These are phyloP conservation scores for Chloropsis cyanopogon DNA, from an alignment of 2,113 vertebrate genomes.

Conservation along the genomic window DNA sequence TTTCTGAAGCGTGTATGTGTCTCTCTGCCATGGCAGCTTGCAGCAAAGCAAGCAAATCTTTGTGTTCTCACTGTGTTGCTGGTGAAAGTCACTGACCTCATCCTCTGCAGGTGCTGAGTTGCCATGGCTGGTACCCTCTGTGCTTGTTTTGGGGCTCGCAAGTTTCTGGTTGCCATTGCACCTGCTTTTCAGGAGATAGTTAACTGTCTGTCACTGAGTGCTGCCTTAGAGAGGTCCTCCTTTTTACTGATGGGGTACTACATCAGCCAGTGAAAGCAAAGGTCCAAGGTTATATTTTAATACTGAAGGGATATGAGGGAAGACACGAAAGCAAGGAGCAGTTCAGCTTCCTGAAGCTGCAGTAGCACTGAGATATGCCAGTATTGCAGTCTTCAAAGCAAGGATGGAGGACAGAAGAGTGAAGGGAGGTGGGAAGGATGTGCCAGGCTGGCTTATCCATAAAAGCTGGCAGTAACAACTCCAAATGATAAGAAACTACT, in stretches of 20 bases:
- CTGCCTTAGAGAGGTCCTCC: not conserved
- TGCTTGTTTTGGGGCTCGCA: not conserved
- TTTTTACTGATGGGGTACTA: not conserved
- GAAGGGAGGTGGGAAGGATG: not conserved
- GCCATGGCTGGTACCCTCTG: not conserved
- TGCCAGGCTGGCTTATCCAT: not conserved
- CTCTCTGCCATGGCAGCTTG: not conserved
- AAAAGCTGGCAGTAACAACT: not conserved
- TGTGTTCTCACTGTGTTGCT: not conserved
- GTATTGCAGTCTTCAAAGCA: not conserved
- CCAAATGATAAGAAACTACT: not conserved
- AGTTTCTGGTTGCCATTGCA: not conserved
- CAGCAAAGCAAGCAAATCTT: not conserved
- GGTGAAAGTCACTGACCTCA: not conserved
- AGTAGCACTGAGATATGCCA: not conserved
- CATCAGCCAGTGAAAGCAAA: not conserved
- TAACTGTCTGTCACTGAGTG: not conserved
- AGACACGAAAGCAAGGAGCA: not conserved
- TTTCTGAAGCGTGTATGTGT: conserved; percentile 4
- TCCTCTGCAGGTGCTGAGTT: not conserved
- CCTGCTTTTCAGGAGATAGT: not conserved
- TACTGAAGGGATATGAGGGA: not conserved
- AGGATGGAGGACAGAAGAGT: not conserved
- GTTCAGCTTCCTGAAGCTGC: not conserved
- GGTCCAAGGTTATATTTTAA: not conserved